Evolutionary conservation across 2,113 vertebrate species (phyloP).

Genomic region (Danio rerio): DNA sequence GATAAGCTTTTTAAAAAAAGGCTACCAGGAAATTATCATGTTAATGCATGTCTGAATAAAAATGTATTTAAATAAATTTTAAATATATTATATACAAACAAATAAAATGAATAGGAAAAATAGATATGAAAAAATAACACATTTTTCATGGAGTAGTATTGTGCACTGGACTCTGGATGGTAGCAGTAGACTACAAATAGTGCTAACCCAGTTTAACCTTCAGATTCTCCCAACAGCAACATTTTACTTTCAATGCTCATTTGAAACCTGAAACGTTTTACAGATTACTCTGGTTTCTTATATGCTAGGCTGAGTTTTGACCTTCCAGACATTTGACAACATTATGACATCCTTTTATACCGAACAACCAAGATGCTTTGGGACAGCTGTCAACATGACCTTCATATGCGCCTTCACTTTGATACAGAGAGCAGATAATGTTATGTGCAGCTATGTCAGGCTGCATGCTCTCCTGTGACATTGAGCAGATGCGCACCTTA

Average conservation of each 20-base stretch:
- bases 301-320: neutral
- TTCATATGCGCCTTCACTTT: constrained; percentile 36
- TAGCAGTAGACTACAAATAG: constrained; percentile 2
- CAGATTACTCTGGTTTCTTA: neutral
- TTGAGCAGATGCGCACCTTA: constrained; percentile 40
- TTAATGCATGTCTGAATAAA: neutral
- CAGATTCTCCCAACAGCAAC: neutral
- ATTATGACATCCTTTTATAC: constrained; percentile 20
- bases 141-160: neutral
- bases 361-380: neutral
- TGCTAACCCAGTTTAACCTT: constrained; percentile 11
- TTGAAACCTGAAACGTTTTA: neutral
- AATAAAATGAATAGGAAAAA: neutral
- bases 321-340: neutral
- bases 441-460: constrained; percentile 9
- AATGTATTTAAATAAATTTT: too few species aligned
- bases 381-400: constrained; percentile 34
- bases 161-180: neutral
- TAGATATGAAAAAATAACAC: neutral
- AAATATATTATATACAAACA: neutral
- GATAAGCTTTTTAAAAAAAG: neutral
- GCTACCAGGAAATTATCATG: neutral
- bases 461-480: constrained; percentile 39
- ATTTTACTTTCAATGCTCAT: neutral
- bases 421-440: constrained; percentile 22